Evolutionary conservation across 2,797 vertebrate species (phyloP).

Genomic region (Rhinella marina): DNA sequence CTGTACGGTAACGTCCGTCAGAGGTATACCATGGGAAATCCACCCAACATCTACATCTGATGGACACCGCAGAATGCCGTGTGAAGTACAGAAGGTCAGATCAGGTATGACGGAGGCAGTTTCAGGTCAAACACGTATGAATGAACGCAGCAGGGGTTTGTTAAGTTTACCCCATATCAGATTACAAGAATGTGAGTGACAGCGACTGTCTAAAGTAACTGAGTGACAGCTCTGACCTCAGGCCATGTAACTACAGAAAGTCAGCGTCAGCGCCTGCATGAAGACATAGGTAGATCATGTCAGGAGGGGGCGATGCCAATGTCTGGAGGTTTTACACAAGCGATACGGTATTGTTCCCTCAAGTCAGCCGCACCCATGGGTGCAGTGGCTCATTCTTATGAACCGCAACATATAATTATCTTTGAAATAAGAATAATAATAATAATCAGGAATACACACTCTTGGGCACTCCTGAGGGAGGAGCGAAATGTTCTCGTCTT

Average conservation of each 20-base stretch:
- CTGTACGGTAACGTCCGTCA: too few relatives aligned
- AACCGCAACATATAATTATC: conserved; percentile 50
- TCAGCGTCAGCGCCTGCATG: conserved; percentile 4
- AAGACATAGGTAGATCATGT: conserved; percentile 8
- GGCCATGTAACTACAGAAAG: conserved; percentile 6
- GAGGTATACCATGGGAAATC: too few relatives aligned
- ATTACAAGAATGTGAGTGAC: background rate
- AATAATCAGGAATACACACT: conserved; percentile 54
- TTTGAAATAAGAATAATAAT: conserved; percentile 54
- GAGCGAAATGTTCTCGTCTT: background rate
- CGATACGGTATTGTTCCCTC: conserved; percentile 56
- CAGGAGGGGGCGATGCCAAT: conserved; percentile 22
- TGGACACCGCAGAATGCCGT: too few relatives aligned
- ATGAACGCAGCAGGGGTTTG: background rate
- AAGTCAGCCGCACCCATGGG: conserved; percentile 57
- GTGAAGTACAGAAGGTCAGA: background rate
- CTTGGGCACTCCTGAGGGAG: conserved; percentile 52
- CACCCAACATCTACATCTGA: too few relatives aligned
- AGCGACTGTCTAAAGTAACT: background rate
- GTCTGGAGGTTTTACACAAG: conserved; percentile 45
- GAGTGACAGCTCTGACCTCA: background rate
- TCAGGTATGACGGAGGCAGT: background rate
- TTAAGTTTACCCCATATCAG: background rate
- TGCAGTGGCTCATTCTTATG: conserved; percentile 46
- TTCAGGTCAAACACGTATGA: background rate